These are phyloP conservation scores for Archips crataeganus DNA, from an alignment of 2,888 invertebrate genomes.

Conservation along the genomic window DNA sequence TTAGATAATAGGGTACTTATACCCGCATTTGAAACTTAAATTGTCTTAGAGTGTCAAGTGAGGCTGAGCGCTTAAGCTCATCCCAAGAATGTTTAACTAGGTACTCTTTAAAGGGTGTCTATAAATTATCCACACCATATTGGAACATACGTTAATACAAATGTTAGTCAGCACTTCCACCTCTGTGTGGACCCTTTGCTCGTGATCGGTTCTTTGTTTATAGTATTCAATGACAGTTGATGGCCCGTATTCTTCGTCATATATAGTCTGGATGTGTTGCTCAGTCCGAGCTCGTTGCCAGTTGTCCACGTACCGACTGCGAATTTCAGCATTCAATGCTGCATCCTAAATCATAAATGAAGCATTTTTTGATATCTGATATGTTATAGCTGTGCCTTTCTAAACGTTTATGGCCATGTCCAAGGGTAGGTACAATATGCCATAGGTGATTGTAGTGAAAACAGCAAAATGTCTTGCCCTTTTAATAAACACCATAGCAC, in stretches of 20 bases:
- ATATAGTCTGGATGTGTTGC: conserved; percentile 61
- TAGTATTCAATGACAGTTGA: conserved; percentile 55
- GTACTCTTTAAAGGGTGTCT: too few relatives aligned
- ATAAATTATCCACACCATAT: neutral
- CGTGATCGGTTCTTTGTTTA: conserved; percentile 63
- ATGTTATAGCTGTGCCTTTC: neutral
- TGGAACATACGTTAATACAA: conserved; percentile 61
- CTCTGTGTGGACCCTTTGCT: conserved; percentile 70
- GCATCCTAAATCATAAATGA: conserved; percentile 51
- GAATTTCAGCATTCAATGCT: conserved; percentile 56
- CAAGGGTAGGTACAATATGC: neutral
- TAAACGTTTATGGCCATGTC: too few relatives aligned
- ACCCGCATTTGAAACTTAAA: too few relatives aligned
- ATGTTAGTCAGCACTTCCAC: conserved; percentile 67
- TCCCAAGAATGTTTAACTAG: too few relatives aligned
- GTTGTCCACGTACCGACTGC: conserved; percentile 62
- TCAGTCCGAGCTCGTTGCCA: conserved; percentile 73
- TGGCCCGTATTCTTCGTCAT: conserved; percentile 53
- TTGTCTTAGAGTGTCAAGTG: too few relatives aligned
- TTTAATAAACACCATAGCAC: too few relatives aligned
- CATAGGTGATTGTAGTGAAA: too few relatives aligned
- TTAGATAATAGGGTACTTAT: too few relatives aligned
- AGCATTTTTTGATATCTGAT: neutral
- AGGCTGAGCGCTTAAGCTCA: too few relatives aligned
- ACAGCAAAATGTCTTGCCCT: too few relatives aligned